Evolutionary conservation across 2,797 vertebrate species (phyloP).

Genomic region (Acipenser transmontanus): DNA sequence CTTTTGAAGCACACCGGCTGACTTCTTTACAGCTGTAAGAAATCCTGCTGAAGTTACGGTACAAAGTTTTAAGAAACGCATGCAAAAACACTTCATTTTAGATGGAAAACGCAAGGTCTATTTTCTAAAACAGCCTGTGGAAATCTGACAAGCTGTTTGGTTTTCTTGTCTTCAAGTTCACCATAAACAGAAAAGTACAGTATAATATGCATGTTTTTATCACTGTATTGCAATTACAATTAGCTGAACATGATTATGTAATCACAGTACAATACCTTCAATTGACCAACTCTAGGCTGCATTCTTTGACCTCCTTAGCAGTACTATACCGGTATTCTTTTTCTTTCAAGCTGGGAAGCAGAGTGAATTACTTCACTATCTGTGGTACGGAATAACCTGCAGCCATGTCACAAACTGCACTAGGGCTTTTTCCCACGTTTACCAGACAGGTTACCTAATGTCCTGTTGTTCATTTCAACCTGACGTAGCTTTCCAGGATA

Average conservation of each 20-base stretch:
- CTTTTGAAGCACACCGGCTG: no score
- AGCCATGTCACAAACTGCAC: neutral
- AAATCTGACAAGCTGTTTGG: slow-evolving; percentile 46
- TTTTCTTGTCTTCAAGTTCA: slow-evolving; percentile 37
- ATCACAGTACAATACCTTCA: slow-evolving; percentile 45
- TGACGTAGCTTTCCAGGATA: neutral
- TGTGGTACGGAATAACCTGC: neutral
- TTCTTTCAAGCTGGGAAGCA: slow-evolving; percentile 3
- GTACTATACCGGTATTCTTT: neutral
- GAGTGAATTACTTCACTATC: neutral
- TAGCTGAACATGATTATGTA: slow-evolving; percentile 26
- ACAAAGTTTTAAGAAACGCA: no score
- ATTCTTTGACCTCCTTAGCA: slow-evolving; percentile 8
- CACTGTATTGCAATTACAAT: slow-evolving; percentile 49
- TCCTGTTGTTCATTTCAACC: neutral
- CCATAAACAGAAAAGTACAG: slow-evolving; percentile 45
- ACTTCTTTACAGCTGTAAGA: no score
- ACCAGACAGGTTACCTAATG: neutral
- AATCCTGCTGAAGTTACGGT: no score
- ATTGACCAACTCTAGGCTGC: slow-evolving; percentile 10
- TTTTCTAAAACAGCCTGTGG: slow-evolving; percentile 44
- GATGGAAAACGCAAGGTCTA: slow-evolving; percentile 32
- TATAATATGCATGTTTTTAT: slow-evolving; percentile 51
- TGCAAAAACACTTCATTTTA: slow-evolving; percentile 22
- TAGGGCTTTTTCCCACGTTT: neutral